Conservation (phyloP, 2,888 invertebrate genomes). For the Brachyopa scutellaris region DNA sequence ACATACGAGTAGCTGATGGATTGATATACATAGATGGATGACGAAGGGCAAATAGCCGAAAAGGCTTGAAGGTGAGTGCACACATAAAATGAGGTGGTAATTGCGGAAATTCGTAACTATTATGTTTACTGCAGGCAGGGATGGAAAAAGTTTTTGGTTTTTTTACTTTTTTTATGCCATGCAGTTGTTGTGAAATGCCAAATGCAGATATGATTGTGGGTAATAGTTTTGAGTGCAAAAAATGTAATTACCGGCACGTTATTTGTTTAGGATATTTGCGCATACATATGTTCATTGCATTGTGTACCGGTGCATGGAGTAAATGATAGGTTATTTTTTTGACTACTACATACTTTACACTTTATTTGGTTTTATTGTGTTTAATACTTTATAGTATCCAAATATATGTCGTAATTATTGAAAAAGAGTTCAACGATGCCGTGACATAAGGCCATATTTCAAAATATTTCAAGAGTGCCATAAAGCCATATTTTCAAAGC, state of each 20-base stretch:
- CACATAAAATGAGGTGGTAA: slow-evolving; percentile 1
- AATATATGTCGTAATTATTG: no score
- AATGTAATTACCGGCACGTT: background rate
- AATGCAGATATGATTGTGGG: slow-evolving; percentile 16
- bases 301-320: no score
- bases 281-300: no score
- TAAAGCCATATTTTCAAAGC: no score
- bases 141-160: slow-evolving; percentile 1
- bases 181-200: background rate
- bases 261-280: no score
- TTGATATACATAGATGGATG: background rate
- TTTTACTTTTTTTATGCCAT: background rate
- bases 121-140: background rate
- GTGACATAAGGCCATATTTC: no score
- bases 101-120: slow-evolving; percentile 8
- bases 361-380: no score
- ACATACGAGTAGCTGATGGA: background rate
- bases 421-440: no score
- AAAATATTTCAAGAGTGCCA: no score
- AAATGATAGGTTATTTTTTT: no score
- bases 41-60: background rate
- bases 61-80: background rate
- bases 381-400: no score
- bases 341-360: no score
- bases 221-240: background rate